These are phyloP conservation scores for Drosophila buzzatii DNA, from an alignment of 2,888 invertebrate species.

Conservation along the genomic window DNA sequence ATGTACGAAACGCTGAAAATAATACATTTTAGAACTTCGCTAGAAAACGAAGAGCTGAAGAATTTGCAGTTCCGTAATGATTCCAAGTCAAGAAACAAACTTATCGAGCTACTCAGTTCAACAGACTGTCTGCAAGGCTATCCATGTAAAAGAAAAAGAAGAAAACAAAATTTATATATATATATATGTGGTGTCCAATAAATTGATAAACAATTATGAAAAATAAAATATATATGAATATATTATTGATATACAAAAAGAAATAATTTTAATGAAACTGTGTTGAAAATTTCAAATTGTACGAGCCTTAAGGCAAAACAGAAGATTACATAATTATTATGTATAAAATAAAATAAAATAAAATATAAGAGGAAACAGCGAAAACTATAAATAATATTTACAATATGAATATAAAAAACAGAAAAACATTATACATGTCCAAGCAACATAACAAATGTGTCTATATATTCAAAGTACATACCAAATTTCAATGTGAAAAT, in stretches of 20 bases:
- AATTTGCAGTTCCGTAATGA: slow-evolving; percentile 20
- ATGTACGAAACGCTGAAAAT: slow-evolving; percentile 28
- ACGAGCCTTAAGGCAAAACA: slow-evolving; percentile 58
- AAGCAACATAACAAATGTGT: slow-evolving; percentile 54
- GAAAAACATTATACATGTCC: slow-evolving; percentile 39
- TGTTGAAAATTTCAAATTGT: slow-evolving; percentile 81
- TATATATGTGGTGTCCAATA: slow-evolving; percentile 57
- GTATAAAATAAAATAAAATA: slow-evolving; percentile 50
- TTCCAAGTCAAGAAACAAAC: slow-evolving; percentile 16
- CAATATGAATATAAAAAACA: slow-evolving; percentile 25
- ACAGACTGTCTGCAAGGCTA: slow-evolving; percentile 33
- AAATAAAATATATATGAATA: slow-evolving; percentile 1
- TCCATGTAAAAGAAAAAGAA: slow-evolving; percentile 22
- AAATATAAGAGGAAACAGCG: slow-evolving; percentile 28
- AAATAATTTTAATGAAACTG: slow-evolving; percentile 59
- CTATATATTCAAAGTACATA: slow-evolving; percentile 55
- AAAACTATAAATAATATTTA: slow-evolving; percentile 33
- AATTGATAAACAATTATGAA: slow-evolving; percentile 36
- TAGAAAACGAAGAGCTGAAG: slow-evolving; percentile 27
- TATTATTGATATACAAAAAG: slow-evolving; percentile 14
- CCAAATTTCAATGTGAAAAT: slow-evolving; percentile 61
- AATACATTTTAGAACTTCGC: slow-evolving; percentile 26
- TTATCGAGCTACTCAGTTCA: slow-evolving; percentile 2
- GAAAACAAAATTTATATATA: not conserved
- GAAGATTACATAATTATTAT: slow-evolving; percentile 63